phyloP scores from a whole-genome alignment of 2,113 vertebrate genomes.

The Sterrhoptilus dennistouni region DNA sequence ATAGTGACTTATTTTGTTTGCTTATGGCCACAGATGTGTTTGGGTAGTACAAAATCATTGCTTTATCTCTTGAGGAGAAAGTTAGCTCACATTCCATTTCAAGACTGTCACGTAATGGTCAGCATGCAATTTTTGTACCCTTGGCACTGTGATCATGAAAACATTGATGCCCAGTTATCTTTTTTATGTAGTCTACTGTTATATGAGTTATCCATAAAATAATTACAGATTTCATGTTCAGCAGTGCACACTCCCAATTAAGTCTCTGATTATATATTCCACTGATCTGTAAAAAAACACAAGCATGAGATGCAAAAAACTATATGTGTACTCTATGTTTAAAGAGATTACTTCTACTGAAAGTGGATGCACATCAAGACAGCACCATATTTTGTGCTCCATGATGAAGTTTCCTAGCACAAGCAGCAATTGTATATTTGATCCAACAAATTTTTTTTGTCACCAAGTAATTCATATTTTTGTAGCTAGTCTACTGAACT shows the following conservation, averaged over 20 bases:
- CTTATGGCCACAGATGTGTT: conserved; percentile 4
- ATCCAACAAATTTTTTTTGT: background rate
- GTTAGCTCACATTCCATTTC: conserved; percentile 35
- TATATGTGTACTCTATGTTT: background rate
- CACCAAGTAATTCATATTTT: background rate
- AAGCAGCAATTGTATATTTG: background rate
- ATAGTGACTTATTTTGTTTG: conserved; percentile 43
- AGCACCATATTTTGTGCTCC: background rate
- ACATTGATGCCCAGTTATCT: background rate
- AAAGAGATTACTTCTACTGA: background rate
- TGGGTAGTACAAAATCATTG: conserved; percentile 20
- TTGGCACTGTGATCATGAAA: background rate
- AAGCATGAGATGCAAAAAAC: background rate
- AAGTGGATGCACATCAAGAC: background rate
- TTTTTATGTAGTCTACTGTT: background rate
- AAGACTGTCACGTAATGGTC: background rate
- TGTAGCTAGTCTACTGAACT: background rate
- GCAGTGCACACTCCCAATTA: background rate
- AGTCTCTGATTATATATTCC: background rate
- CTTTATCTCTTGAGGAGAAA: conserved; percentile 22
- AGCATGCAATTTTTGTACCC: background rate
- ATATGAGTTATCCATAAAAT: background rate
- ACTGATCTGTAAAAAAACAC: background rate
- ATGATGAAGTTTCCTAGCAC: background rate
- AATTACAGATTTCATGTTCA: background rate